Evolutionary conservation across 2,113 vertebrate species (phyloP).

Genomic region (Nothocercus julius): DNA sequence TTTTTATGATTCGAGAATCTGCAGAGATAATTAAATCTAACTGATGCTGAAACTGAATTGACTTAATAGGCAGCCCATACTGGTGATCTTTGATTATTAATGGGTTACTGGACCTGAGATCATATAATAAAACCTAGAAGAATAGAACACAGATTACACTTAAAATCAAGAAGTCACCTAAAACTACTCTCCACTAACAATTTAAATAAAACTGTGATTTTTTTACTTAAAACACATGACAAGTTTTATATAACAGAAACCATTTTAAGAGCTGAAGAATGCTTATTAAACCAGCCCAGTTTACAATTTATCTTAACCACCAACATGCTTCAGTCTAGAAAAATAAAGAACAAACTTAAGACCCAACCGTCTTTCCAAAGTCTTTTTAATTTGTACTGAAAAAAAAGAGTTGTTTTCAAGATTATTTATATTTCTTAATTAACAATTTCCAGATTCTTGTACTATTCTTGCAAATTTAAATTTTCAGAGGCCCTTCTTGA

Average conservation of each 20-base stretch:
- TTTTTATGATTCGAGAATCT: slow-evolving; percentile 94
- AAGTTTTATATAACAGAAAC: neutral
- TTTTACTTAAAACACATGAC: neutral
- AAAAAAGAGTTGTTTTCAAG: accelerated
- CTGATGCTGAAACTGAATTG: slow-evolving; percentile 87
- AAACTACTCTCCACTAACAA: neutral
- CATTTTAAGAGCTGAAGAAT: neutral
- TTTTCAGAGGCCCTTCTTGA: neutral
- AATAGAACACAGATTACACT: neutral
- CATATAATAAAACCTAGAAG: slow-evolving; percentile 90
- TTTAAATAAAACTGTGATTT: neutral
- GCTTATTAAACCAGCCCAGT: neutral
- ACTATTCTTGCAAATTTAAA: neutral
- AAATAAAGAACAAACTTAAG: neutral
- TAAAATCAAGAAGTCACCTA: neutral
- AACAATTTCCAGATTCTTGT: neutral
- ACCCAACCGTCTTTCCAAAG: neutral
- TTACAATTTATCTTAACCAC: neutral
- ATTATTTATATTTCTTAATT: neutral
- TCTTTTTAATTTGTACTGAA: neutral
- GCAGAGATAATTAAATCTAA: slow-evolving; percentile 92
- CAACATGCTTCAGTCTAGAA: neutral
- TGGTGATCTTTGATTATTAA: slow-evolving; percentile 94
- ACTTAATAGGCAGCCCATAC: slow-evolving; percentile 93
- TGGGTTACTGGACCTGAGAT: slow-evolving; percentile 91